These are phyloP conservation scores for Brachylomia viminalis DNA, from an alignment of 2,888 invertebrate species.

Conservation along the genomic window DNA sequence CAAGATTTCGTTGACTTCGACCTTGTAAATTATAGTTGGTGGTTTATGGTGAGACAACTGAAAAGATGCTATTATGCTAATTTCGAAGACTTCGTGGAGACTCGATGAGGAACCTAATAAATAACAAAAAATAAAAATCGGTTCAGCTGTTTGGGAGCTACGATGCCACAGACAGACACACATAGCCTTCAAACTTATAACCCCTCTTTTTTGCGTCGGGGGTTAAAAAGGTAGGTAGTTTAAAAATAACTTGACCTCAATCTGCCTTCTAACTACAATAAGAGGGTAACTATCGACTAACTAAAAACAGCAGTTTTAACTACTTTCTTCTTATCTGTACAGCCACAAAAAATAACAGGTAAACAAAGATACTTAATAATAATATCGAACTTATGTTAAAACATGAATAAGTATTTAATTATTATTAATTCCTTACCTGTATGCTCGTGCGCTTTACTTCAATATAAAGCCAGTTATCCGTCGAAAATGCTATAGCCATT, in stretches of 20 bases:
- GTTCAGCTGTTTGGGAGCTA: too few species aligned
- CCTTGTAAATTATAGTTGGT: conserved; percentile 52
- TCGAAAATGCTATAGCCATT: conserved; percentile 98
- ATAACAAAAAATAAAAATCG: too few species aligned
- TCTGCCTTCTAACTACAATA: conserved; percentile 36
- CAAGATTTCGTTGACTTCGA: conserved; percentile 49
- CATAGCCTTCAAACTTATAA: too few species aligned
- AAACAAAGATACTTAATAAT: conserved; percentile 46
- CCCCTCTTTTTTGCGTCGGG: too few species aligned
- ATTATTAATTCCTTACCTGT: conserved; percentile 91
- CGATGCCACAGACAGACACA: too few species aligned
- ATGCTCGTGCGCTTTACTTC: conserved; percentile 97
- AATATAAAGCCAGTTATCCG: conserved; percentile 99
- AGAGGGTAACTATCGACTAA: not conserved
- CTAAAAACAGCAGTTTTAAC: not conserved
- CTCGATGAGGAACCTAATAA: conserved; percentile 48
- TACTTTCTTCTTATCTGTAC: not conserved
- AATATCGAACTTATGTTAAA: not conserved
- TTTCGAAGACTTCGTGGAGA: conserved; percentile 31
- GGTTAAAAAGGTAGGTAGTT: conserved; percentile 39
- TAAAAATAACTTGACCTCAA: conserved; percentile 39
- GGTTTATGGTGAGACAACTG: conserved; percentile 8
- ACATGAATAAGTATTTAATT: not conserved
- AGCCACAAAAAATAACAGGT: conserved; percentile 13
- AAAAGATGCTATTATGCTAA: conserved; percentile 19